phyloP scores from a whole-genome alignment of 2,888 invertebrate genomes.

The Alentia gelatinosa region DNA sequence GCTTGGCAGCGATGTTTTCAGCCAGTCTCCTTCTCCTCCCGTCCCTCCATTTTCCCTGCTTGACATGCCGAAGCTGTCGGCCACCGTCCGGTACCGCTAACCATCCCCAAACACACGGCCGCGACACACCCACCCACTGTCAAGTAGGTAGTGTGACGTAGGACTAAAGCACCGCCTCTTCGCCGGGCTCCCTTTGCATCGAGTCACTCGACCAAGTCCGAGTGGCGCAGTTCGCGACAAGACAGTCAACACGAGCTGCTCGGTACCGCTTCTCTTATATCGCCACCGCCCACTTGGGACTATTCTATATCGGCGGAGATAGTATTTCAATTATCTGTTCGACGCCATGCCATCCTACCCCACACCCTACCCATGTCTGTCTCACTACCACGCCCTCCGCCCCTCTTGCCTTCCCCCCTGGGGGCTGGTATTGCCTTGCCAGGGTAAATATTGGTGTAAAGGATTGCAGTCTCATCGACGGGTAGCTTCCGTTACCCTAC shows the following conservation, averaged over 20 bases:
- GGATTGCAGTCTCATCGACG: constrained; percentile 24
- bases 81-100: too few relatives aligned
- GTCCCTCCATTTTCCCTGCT: neutral
- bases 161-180: too few relatives aligned
- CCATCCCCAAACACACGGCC: too few relatives aligned
- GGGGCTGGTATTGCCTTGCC: neutral
- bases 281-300: neutral
- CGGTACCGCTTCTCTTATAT: neutral
- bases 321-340: constrained; percentile 35
- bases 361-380: neutral
- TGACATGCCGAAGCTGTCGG: too few relatives aligned
- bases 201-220: neutral
- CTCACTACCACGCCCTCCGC: too few relatives aligned
- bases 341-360: neutral
- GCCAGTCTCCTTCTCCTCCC: neutral
- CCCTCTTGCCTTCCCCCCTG: neutral
- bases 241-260: neutral
- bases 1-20: neutral
- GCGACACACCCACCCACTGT: too few relatives aligned
- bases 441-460: constrained; percentile 47
- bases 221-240: neutral
- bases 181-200: neutral
- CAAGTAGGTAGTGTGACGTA: too few relatives aligned
- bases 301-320: neutral
- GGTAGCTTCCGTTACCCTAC: neutral